Percentiles rank a stretch among this genome's conserved stretches.
Evolutionary conservation across 1,140 invertebrate species (phyloP).

Genomic region (Carposina sasakii): DNA sequence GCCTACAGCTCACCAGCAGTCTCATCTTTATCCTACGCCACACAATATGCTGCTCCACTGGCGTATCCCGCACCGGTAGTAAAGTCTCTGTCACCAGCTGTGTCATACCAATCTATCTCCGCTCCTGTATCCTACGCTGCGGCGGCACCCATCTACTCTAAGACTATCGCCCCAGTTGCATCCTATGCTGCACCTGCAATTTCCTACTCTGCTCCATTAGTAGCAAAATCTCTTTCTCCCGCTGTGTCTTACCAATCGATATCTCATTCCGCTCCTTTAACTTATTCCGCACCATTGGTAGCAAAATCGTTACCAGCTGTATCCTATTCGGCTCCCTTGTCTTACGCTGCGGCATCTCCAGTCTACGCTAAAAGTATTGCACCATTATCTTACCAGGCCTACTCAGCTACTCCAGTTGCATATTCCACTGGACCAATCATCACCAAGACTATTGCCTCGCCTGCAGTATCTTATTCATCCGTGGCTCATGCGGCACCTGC

Average conservation of each 20-base stretch:
- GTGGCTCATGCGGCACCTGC: not conserved
- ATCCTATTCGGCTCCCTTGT: no score
- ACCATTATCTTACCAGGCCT: not conserved
- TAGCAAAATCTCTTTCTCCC: no score
- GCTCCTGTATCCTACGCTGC: not conserved
- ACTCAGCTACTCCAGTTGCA: constrained; percentile 4
- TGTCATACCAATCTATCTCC: not conserved
- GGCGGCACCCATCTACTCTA: not conserved
- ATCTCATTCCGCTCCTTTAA: no score
- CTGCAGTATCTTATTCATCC: constrained; percentile 3
- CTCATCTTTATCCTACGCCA: constrained; percentile 11
- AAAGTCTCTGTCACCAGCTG: not conserved
- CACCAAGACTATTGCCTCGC: constrained; percentile 1
- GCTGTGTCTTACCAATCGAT: not conserved
- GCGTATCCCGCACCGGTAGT: constrained; percentile 10
- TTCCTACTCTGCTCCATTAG: not conserved
- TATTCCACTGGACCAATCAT: constrained; percentile 10
- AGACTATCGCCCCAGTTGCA: not conserved
- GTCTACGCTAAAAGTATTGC: constrained; percentile 30
- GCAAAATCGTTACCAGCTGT: no score
- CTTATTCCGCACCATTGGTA: no score
- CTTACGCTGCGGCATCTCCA: constrained; percentile 22
- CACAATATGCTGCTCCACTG: constrained; percentile 10
- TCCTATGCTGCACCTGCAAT: constrained; percentile 3
- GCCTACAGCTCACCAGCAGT: constrained; percentile 5